These are phyloP conservation scores for Zelleria hepariella DNA, from an alignment of 2,888 invertebrate genomes.

Conservation along the genomic window DNA sequence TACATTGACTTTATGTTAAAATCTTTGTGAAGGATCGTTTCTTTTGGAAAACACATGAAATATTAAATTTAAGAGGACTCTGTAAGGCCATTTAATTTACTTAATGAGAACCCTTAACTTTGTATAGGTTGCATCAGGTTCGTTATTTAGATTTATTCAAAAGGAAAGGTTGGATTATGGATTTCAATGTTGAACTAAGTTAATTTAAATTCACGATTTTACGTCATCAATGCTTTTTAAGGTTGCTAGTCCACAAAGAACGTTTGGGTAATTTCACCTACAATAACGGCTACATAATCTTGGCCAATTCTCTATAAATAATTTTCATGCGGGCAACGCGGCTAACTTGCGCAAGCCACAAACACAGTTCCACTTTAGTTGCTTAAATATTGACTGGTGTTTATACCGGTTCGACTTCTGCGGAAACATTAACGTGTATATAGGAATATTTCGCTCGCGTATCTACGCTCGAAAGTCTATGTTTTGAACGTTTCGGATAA, in stretches of 20 bases:
- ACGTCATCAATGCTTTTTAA: too few species aligned
- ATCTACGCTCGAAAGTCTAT: background rate
- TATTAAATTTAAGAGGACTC: background rate
- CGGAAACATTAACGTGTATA: background rate
- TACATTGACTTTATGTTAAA: conserved; percentile 50
- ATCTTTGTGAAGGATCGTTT: conserved; percentile 24
- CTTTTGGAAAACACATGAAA: background rate
- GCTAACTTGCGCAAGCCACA: background rate
- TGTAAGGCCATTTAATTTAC: background rate
- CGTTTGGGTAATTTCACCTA: too few species aligned
- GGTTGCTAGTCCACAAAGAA: too few species aligned
- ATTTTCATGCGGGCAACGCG: background rate
- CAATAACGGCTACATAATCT: too few species aligned
- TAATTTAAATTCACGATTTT: too few species aligned
- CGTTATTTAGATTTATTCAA: too few species aligned
- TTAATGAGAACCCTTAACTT: too few species aligned
- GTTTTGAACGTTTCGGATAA: background rate
- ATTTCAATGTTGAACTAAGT: too few species aligned
- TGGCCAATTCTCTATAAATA: background rate
- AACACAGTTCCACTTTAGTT: background rate
- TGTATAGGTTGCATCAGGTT: too few species aligned
- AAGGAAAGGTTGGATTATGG: too few species aligned
- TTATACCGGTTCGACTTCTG: background rate
- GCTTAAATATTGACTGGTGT: background rate
- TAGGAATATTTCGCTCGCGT: background rate